Percentiles rank a stretch among this genome's conserved stretches.
Conservation (phyloP, 2,113 vertebrate species). For the Saguinus imperator region DNA sequence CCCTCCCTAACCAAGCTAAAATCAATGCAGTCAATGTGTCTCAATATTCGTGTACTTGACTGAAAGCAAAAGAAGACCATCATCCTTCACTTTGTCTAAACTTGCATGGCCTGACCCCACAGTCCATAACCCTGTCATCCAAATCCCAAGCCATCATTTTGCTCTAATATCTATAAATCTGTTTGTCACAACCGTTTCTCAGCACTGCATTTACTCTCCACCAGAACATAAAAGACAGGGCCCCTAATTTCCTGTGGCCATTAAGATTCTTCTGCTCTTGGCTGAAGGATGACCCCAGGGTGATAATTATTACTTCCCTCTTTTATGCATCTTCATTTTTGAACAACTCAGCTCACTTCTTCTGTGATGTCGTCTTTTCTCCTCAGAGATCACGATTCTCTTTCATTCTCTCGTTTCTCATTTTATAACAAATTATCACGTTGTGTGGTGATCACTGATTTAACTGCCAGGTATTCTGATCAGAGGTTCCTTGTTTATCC, state of each 20-base stretch:
- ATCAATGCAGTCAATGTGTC: not conserved
- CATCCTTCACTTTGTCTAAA: not conserved
- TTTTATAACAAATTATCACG: not conserved
- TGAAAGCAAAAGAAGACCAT: not conserved
- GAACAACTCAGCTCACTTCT: constrained; percentile 2
- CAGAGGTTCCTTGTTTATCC: not conserved
- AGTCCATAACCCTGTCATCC: constrained; percentile 13
- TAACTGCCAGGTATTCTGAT: not conserved
- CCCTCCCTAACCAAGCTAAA: not conserved
- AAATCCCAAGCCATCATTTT: not conserved
- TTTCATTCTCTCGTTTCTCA: not conserved
- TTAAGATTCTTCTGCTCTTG: not conserved
- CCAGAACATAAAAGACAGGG: not conserved
- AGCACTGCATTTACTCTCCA: not conserved
- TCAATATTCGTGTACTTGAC: not conserved
- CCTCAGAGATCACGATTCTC: not conserved
- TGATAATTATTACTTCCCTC: not conserved
- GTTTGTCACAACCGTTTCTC: constrained; percentile 9
- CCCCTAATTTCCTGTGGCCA: not conserved
- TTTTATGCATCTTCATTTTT: not conserved
- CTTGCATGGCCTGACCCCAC: not conserved
- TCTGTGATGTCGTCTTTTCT: not conserved
- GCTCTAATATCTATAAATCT: not conserved
- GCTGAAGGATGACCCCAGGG: not conserved
- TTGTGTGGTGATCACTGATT: not conserved